Evolutionary conservation across 2,888 invertebrate species (phyloP).

Genomic region (Tenthredo mesomela): DNA sequence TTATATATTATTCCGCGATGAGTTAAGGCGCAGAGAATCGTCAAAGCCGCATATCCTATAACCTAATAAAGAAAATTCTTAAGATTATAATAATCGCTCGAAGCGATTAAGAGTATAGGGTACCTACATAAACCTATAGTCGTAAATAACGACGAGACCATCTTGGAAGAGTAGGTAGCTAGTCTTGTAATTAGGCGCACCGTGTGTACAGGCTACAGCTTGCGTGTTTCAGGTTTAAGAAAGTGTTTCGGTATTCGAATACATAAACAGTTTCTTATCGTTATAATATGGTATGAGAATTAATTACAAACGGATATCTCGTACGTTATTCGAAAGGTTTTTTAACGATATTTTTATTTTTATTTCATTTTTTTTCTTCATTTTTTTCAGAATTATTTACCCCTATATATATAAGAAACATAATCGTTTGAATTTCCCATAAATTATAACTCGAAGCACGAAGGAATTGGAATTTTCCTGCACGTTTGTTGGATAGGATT

Average conservation of each 20-base stretch:
- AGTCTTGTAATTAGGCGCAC: constrained; percentile 35
- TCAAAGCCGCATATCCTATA: not conserved
- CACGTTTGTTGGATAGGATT: too few species aligned
- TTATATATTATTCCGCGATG: not conserved
- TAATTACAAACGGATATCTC: constrained; percentile 7
- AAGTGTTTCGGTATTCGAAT: not conserved
- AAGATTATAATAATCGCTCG: not conserved
- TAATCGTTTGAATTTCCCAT: too few species aligned
- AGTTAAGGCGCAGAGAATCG: not conserved
- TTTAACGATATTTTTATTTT: not conserved
- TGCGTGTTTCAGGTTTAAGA: constrained; percentile 19
- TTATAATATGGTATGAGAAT: not conserved
- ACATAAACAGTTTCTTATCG: not conserved
- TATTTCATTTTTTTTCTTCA: not conserved
- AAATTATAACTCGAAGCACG: too few species aligned
- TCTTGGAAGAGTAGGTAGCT: not conserved
- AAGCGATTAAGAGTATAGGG: not conserved
- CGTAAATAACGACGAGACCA: constrained; percentile 22
- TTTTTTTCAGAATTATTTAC: constrained; percentile 39
- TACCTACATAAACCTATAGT: not conserved
- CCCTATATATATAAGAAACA: constrained; percentile 50
- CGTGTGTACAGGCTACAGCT: not conserved
- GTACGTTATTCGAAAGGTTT: not conserved
- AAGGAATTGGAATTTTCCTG: too few species aligned
- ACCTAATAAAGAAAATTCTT: not conserved